Percentiles rank a stretch among this genome's conserved stretches.
phyloP scores from a whole-genome alignment of 2,888 invertebrate species.

The Drosophila mimica region DNA sequence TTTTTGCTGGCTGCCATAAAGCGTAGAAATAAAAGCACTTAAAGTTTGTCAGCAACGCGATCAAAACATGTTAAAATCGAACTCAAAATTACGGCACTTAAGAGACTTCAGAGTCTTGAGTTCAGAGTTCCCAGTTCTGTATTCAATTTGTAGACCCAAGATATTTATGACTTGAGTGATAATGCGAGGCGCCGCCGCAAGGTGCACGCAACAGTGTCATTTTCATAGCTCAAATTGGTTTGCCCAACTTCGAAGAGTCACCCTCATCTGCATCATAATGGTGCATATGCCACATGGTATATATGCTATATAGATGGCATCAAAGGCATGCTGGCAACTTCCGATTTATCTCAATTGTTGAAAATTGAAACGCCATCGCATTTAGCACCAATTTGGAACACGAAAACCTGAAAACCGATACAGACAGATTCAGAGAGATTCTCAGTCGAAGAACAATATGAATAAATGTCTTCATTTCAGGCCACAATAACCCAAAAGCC shows the following conservation, averaged over 20 bases:
- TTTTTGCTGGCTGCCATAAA: constrained; percentile 59
- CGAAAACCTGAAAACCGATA: constrained; percentile 68
- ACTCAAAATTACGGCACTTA: constrained; percentile 72
- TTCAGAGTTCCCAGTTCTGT: constrained; percentile 6
- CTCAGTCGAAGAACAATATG: constrained; percentile 27
- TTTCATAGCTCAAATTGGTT: constrained; percentile 13
- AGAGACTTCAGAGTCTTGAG: constrained; percentile 27
- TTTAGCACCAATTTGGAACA: constrained; percentile 74
- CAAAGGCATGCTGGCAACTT: constrained; percentile 69
- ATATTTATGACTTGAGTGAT: constrained; percentile 81
- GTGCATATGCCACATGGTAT: constrained; percentile 21
- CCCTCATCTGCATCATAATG: constrained; percentile 57
- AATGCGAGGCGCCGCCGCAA: constrained; percentile 81
- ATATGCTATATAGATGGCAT: constrained; percentile 27
- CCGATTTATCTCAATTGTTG: constrained; percentile 81
- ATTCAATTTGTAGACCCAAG: constrained; percentile 18
- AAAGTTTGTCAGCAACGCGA: constrained; percentile 75
- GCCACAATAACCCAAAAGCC: constrained; percentile 35
- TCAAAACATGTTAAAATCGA: constrained; percentile 74
- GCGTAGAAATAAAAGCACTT: constrained; percentile 78
- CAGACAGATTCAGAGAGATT: constrained; percentile 43
- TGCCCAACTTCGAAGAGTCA: background rate
- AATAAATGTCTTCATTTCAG: constrained; percentile 75
- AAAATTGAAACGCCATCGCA: constrained; percentile 77
- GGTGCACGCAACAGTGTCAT: constrained; percentile 61